A percentile compares a stretch with the other conserved stretches of the same genome.
These are phyloP conservation scores for Eufriesea mexicana DNA, from an alignment of 1,140 invertebrate genomes.

Conservation along the genomic window DNA sequence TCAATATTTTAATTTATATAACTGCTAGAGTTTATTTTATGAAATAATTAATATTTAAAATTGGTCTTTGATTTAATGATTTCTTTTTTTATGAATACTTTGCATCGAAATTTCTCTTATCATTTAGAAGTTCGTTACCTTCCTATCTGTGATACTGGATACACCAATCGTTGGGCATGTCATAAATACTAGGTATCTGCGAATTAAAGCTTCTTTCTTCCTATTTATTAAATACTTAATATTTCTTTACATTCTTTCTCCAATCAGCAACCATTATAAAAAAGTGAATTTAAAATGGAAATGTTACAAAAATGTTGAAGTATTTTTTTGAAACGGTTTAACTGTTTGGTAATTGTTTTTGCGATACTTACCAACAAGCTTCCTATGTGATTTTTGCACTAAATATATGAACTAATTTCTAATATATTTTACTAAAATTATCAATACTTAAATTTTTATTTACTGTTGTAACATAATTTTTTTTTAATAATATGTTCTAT, in stretches of 20 bases:
- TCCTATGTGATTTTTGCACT: neutral
- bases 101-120: no score
- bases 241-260: neutral
- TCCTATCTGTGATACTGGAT: neutral
- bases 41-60: no score
- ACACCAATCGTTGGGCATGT: neutral
- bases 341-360: neutral
- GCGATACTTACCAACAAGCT: neutral
- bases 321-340: neutral
- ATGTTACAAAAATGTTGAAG: neutral
- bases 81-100: no score
- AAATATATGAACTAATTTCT: neutral
- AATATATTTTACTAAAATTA: neutral
- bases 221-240: neutral
- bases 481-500: neutral
- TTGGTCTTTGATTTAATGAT: no score
- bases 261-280: neutral
- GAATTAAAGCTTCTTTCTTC: neutral
- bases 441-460: neutral
- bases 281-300: no score
- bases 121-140: no score
- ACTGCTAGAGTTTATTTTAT: no score
- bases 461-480: neutral
- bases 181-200: constrained; percentile 27
- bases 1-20: no score